Evolutionary conservation across 2,113 vertebrate genomes (phyloP).

Genomic region (Globicephala melas): DNA sequence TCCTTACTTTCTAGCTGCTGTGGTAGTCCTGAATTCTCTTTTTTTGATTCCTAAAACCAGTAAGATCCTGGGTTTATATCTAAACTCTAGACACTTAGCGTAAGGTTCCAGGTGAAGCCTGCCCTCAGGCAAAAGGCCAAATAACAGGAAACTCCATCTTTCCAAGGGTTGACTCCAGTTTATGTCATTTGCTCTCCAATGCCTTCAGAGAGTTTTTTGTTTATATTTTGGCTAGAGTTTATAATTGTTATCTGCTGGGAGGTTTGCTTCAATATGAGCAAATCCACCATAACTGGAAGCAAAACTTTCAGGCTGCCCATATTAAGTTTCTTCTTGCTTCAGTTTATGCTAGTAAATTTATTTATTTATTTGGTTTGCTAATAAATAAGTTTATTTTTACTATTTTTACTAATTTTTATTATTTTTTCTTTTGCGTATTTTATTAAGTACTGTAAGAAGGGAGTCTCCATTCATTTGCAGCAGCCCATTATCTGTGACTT

Average conservation of each 20-base stretch:
- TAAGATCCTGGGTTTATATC: not conserved
- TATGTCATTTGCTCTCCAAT: not conserved
- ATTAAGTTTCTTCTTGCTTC: not conserved
- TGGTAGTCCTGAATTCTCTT: not conserved
- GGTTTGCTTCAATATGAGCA: not conserved
- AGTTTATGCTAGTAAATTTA: not conserved
- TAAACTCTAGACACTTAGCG: not conserved
- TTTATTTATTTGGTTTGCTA: not conserved
- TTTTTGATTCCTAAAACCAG: not conserved
- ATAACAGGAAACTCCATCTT: not conserved
- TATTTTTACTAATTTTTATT: not conserved
- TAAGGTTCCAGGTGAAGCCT: not conserved
- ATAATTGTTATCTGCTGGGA: not conserved
- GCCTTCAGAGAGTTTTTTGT: not conserved
- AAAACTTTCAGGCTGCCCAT: not conserved
- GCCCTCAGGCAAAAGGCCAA: not conserved
- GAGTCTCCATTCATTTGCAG: not conserved
- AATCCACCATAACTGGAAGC: not conserved
- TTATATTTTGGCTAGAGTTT: not conserved
- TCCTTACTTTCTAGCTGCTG: not conserved
- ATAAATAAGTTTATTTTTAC: not conserved
- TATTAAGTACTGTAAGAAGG: not conserved
- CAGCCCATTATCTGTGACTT: not conserved
- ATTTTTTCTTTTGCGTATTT: not conserved
- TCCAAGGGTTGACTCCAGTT: not conserved